These are phyloP conservation scores for Eilema griseolum DNA, from an alignment of 2,888 invertebrate species.

Conservation along the genomic window DNA sequence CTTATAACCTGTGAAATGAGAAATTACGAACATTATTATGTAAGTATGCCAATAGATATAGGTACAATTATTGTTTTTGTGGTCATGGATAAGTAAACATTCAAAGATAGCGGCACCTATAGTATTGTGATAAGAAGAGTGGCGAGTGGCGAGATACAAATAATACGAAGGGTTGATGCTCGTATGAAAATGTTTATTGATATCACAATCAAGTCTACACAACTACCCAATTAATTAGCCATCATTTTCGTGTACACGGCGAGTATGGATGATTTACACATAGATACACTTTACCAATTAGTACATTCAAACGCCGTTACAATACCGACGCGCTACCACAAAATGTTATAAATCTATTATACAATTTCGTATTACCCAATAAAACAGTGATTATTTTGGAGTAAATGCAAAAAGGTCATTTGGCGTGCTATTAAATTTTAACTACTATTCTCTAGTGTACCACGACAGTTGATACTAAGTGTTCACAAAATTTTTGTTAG, in stretches of 20 bases:
- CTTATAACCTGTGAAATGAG: background rate
- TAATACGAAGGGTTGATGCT: constrained; percentile 73
- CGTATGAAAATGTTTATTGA: constrained; percentile 88
- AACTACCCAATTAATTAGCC: constrained; percentile 81
- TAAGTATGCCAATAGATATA: background rate
- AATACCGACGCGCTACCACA: constrained; percentile 58
- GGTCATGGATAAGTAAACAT: background rate
- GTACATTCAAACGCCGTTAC: constrained; percentile 63
- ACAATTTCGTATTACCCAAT: constrained; percentile 61
- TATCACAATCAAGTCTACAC: constrained; percentile 87
- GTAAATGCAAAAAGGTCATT: constrained; percentile 71
- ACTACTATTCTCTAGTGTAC: constrained; percentile 64
- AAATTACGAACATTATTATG: constrained; percentile 1
- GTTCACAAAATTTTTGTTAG: constrained; percentile 52
- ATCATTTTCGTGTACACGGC: constrained; percentile 77
- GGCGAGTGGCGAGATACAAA: constrained; percentile 28
- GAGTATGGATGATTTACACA: constrained; percentile 77
- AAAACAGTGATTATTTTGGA: constrained; percentile 66
- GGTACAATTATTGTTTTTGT: background rate
- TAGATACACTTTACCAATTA: constrained; percentile 68
- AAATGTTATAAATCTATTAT: constrained; percentile 59
- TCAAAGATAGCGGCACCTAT: background rate
- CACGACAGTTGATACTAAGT: constrained; percentile 54
- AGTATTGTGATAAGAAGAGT: background rate
- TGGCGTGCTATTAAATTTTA: constrained; percentile 75